Evolutionary conservation across 2,113 vertebrate genomes (phyloP).

Genomic region (Saguinus midas): DNA sequence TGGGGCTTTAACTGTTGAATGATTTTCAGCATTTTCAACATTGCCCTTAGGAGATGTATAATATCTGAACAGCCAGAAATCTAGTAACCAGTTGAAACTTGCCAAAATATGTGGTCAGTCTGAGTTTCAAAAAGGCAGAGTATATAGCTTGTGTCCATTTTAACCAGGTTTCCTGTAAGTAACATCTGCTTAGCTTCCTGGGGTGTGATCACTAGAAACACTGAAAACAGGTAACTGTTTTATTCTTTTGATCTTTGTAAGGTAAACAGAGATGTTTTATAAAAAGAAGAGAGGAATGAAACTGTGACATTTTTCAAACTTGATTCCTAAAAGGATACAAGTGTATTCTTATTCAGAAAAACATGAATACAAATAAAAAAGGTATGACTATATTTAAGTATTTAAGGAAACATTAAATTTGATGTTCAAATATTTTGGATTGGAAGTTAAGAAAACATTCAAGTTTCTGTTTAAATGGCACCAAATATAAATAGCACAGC

Average conservation of each 20-base stretch:
- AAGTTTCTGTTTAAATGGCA: neutral
- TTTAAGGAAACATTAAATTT: neutral
- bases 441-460: neutral
- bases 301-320: neutral
- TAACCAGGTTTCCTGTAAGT: neutral
- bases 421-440: neutral
- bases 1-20: conserved; percentile 27
- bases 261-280: neutral
- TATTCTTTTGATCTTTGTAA: too few species aligned
- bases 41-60: conserved; percentile 37
- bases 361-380: neutral
- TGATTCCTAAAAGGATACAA: neutral
- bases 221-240: neutral
- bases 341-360: neutral
- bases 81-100: conserved; percentile 49
- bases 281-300: neutral
- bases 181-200: neutral
- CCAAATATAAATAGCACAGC: neutral
- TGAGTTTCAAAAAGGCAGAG: conserved; percentile 2
- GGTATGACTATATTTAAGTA: neutral
- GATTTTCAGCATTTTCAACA: conserved; percentile 51
- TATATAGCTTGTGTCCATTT: neutral
- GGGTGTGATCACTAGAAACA: neutral
- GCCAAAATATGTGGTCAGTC: conserved; percentile 65
- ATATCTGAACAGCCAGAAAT: conserved; percentile 46